Evolutionary conservation across 2,888 invertebrate genomes (phyloP), one percentile per base, ranked within the genome.

Genomic region (Erebia aethiops): DNA sequence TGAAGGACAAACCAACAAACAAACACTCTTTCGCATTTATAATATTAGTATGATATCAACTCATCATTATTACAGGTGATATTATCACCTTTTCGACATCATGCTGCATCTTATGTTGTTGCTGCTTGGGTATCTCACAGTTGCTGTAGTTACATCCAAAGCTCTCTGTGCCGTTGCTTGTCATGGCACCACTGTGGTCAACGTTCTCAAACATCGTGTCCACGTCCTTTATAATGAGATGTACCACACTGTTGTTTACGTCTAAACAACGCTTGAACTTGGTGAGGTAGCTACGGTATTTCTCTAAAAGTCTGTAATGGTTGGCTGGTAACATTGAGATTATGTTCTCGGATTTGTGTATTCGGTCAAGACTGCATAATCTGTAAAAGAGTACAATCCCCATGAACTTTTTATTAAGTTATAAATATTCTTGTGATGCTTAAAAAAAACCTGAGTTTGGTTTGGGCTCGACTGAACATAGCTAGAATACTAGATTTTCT

Each of bases 201-300:
- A 95, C 95, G 84, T 98, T 98, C 85, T 97, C 97, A 86, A 98
- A 98, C 92, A 98, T 96, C 51, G 95, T 95, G 63, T 96, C 95
- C n/a, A 96, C 97, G 85, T 97, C 95, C 83, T 96, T 94, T 58
- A 97, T 95, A 57, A 98, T 96, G 35, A 96, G 87, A 72, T 96
- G 95, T 5, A 96, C 95, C 21, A 95, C 93, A 60, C 92, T 90
- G 62, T 95, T 94, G 83, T 96, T 96, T 11, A 96, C 96, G 76
- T 97, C 96, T 57, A 99, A 95, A 82, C 98, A 98, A 67, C 94
- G 94, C 80, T 96, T 96, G 66, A 98, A 95, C 70, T 95, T 94
- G 35, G 95, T 92, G 58, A 99, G 90, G 84, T 98, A 97, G 2
- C 95, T 94, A 58, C 94, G 94, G 84, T 98, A 99, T 74, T 96